Conservation (phyloP, 2,797 vertebrate genomes). For the Tachyglossus aculeatus region DNA sequence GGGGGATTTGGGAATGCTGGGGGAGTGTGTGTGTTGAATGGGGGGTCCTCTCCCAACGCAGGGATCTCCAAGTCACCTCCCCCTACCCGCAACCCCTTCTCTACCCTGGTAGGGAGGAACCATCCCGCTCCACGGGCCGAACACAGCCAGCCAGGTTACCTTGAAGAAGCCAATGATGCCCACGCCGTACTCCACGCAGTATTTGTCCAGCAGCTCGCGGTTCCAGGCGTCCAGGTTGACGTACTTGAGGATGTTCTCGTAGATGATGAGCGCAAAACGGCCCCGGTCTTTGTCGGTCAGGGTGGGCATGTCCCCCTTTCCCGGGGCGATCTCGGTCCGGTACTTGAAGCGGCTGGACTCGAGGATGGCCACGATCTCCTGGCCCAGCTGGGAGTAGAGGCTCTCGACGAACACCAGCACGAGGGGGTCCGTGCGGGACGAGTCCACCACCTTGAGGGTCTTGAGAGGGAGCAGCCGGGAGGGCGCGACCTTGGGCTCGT, state of each 20-base stretch:
- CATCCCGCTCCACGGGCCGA: background rate
- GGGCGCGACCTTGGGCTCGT: slow-evolving; percentile 86
- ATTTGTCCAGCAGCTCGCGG: slow-evolving; percentile 97
- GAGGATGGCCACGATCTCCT: slow-evolving; percentile 97
- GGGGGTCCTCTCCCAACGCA: too few relatives aligned
- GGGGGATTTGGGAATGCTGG: background rate
- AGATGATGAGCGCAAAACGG: slow-evolving; percentile 94
- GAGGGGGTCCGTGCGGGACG: slow-evolving; percentile 91
- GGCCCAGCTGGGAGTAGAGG: slow-evolving; percentile 96
- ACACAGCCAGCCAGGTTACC: slow-evolving; percentile 70
- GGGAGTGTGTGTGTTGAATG: too few relatives aligned
- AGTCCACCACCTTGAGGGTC: slow-evolving; percentile 69
- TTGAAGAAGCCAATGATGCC: slow-evolving; percentile 99
- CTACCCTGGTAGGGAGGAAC: background rate
- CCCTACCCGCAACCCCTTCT: too few relatives aligned
- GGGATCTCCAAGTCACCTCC: too few relatives aligned
- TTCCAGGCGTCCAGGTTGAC: slow-evolving; percentile 98
- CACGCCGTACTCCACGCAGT: slow-evolving; percentile 97
- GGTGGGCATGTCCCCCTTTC: slow-evolving; percentile 98
- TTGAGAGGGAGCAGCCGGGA: slow-evolving; percentile 86
- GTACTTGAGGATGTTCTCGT: slow-evolving; percentile 97
- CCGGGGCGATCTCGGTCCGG: slow-evolving; percentile 94
- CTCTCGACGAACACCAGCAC: slow-evolving; percentile 98
- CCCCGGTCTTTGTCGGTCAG: slow-evolving; percentile 94
- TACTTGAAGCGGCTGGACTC: slow-evolving; percentile 96